Base-by-base conservation (phyloP, 23 tunicate genomes). In the Ciona savignyi region DNA sequence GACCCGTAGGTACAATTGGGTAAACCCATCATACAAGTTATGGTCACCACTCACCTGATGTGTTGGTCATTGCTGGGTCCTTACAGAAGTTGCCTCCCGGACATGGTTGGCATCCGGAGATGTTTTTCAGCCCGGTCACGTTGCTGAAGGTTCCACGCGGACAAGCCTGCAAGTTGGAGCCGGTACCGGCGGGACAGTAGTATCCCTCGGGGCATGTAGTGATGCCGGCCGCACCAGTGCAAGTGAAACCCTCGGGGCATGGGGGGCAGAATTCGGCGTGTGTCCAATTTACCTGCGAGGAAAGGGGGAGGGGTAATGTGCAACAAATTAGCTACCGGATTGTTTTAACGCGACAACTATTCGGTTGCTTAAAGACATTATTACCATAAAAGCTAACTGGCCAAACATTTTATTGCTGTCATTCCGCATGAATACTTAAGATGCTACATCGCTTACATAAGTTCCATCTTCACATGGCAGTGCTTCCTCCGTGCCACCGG, bases 101-200 rank as follows among this genome's bases (percentile, higher is more conserved):
- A 65, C 97, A 91, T 15, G 97, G 80, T 32, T 74, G 76, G 63
- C 97, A 91, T 33, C 70, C 72, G 30, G 80, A 66, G 19, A 84
- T 80, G 33, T 85, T 91, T 4, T 51, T 65, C 30, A 67, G 71
- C 9, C 78, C 77, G 1, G 78, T 71, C 56, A 64, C 60, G 74
- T 89, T 77, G 56, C 82, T 77, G 66, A 74, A 91, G 1, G 97
- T 91, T 21, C 97, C 97, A 25, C 82, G 63, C 3, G 97, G 97
- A 70, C 97, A 91, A 34, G 80, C 70, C 66, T 6, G 19, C 3
- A 60, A 48, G 63, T 74, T 78, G 2, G 60, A 51, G 1, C 96
- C 87, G 25, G 84, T 91, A 24, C 91, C 91, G 6, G 70, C 86
- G 1, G 97, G 97, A 42, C 97, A 91, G 71, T 84, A 91, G 33